Evolutionary conservation across 2,888 invertebrate genomes (phyloP).

Genomic region (Chymomyza procnemis): DNA sequence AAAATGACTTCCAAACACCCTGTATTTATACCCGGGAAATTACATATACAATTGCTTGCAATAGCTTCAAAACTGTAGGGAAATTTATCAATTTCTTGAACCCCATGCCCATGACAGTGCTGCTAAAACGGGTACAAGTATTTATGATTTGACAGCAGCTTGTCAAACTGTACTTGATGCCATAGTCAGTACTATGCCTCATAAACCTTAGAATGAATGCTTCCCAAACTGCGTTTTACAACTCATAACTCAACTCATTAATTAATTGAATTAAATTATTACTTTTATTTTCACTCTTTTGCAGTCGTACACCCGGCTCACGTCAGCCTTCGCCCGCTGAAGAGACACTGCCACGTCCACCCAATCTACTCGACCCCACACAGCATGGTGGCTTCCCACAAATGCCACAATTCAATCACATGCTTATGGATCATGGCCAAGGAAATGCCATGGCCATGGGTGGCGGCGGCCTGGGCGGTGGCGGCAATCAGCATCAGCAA

Average conservation of each 20-base stretch:
- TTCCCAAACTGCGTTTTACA: not conserved
- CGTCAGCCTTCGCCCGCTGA: constrained; percentile 95
- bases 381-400: constrained; percentile 76
- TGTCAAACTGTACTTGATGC: not conserved
- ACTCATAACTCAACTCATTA: not conserved
- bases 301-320: constrained; percentile 91
- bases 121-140: too few relatives aligned
- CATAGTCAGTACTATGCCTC: not conserved
- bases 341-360: constrained; percentile 80
- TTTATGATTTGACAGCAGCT: not conserved
- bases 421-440: constrained; percentile 78
- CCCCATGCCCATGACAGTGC: too few relatives aligned
- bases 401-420: constrained; percentile 79
- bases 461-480: constrained; percentile 49
- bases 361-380: constrained; percentile 76
- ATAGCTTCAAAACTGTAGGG: not conserved
- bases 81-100: not conserved
- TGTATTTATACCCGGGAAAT: too few relatives aligned
- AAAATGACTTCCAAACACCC: too few relatives aligned
- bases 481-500: constrained; percentile 73
- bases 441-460: constrained; percentile 52
- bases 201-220: constrained; percentile 30
- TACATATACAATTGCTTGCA: too few relatives aligned
- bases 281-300: not conserved
- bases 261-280: not conserved